Evolutionary conservation across 2,113 vertebrate species (phyloP).

Genomic region (Malurus alboscapulatus): DNA sequence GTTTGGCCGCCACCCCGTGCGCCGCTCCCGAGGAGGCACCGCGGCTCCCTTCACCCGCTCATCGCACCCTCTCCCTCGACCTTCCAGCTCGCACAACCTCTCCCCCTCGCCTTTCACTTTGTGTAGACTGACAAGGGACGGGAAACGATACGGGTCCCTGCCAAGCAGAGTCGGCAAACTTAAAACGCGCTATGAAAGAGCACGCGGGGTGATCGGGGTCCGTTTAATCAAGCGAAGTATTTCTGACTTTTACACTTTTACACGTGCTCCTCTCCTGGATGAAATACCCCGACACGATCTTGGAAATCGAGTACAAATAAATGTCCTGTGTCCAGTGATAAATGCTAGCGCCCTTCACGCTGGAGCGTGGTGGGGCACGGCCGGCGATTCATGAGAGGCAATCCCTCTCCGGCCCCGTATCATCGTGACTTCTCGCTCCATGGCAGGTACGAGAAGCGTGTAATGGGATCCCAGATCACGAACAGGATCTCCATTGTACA

Average conservation of each 20-base stretch:
- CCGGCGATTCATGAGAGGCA: neutral
- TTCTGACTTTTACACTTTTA: neutral
- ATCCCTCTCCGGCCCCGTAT: neutral
- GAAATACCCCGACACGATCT: neutral
- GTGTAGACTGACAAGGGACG: neutral
- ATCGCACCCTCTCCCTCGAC: neutral
- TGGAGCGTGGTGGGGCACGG: neutral
- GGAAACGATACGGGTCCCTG: neutral
- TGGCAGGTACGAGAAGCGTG: constrained; percentile 17
- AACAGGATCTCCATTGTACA: constrained; percentile 46
- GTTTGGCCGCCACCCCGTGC: neutral
- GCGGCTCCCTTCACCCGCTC: neutral
- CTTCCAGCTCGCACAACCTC: neutral
- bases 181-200: neutral
- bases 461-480: constrained; percentile 33
- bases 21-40: neutral
- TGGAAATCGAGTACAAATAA: neutral
- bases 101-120: neutral
- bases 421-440: neutral
- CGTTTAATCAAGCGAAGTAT: neutral
- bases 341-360: neutral
- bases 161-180: neutral
- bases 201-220: neutral
- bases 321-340: neutral
- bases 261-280: neutral